Percentiles rank a stretch among this genome's conserved stretches.
These are phyloP conservation scores for Indicator maculatus DNA, from an alignment of 2,113 vertebrate species.

Conservation along the genomic window DNA sequence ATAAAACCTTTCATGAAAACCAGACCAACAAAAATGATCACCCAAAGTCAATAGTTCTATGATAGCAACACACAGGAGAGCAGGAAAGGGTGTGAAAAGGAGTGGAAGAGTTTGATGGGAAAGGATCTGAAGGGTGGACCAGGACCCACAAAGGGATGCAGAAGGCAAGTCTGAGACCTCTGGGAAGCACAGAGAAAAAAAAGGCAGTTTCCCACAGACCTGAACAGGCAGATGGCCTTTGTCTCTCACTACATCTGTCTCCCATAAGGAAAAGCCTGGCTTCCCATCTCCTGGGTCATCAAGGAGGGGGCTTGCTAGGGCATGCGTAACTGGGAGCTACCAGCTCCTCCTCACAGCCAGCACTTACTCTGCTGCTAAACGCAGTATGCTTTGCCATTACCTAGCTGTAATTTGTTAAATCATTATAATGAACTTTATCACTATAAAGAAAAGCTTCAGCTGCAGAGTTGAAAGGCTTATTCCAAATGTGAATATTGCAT, in stretches of 20 bases:
- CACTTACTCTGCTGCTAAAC: conserved; percentile 13
- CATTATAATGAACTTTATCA: neutral
- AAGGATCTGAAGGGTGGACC: neutral
- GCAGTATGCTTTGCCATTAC: neutral
- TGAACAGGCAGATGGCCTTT: neutral
- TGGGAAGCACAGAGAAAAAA: neutral
- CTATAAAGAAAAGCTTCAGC: conserved; percentile 2
- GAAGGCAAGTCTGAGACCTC: neutral
- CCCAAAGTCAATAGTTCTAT: neutral
- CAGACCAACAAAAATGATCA: neutral
- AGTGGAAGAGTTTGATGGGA: neutral
- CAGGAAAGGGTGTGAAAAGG: neutral
- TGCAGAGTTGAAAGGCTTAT: conserved; percentile 48
- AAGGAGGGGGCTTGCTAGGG: neutral
- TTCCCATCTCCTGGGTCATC: neutral
- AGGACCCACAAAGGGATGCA: neutral
- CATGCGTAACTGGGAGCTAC: neutral
- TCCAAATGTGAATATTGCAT: conserved; percentile 47
- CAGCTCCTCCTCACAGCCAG: neutral
- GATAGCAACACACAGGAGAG: neutral
- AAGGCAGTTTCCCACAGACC: neutral
- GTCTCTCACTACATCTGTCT: neutral
- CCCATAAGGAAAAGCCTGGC: conserved; percentile 14
- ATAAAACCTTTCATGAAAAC: neutral
- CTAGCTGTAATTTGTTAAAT: conserved; percentile 35